These are phyloP conservation scores for Prochilodus magdalenae DNA, from an alignment of 2,113 vertebrate species.

Conservation along the genomic window DNA sequence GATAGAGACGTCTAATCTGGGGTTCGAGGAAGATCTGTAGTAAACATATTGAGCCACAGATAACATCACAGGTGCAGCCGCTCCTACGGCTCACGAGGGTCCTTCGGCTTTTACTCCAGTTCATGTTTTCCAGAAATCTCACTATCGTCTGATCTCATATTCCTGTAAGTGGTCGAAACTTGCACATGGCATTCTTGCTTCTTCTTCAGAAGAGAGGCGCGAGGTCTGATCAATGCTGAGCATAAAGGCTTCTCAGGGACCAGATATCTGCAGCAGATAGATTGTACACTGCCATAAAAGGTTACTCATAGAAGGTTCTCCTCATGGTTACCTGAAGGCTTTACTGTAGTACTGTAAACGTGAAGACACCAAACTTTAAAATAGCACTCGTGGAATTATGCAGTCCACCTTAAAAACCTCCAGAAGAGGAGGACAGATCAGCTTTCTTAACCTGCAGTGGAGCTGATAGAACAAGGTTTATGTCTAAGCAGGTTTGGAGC, in stretches of 20 bases:
- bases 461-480: too few species aligned
- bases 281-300: too few species aligned
- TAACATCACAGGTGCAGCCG: conserved; percentile 39
- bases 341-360: too few species aligned
- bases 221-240: background rate
- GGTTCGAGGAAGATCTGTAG: conserved; percentile 16
- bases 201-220: background rate
- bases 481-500: too few species aligned
- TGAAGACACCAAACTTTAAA: too few species aligned
- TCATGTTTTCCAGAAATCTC: background rate
- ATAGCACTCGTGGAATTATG: too few species aligned
- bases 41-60: conserved; percentile 49
- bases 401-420: too few species aligned
- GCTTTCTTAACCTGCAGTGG: too few species aligned
- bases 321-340: too few species aligned
- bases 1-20: conserved; percentile 48
- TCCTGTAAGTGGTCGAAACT: background rate
- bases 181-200: background rate
- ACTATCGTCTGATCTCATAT: background rate
- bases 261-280: background rate
- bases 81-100: conserved; percentile 31
- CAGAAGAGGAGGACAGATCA: too few species aligned
- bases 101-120: conserved; percentile 8
- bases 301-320: too few species aligned
- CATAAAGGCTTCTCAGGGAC: background rate